Conservation (phyloP, 2,888 invertebrate genomes). For the Mayetiola destructor region DNA sequence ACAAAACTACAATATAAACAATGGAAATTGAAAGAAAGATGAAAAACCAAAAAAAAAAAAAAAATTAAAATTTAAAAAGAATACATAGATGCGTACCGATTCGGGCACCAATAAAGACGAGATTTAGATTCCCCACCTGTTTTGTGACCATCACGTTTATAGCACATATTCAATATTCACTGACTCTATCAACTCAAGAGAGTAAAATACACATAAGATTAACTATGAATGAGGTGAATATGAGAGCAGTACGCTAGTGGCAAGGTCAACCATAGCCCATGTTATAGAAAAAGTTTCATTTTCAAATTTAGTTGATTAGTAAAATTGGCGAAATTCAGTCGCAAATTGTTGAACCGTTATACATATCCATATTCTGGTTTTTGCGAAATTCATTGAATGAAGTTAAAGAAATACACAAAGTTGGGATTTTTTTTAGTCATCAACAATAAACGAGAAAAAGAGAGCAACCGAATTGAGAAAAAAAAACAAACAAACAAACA, state of each 20-base stretch:
- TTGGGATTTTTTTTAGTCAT: neutral
- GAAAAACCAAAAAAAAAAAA: neutral
- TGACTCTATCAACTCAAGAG: too few relatives aligned
- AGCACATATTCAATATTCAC: neutral
- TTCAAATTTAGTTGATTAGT: conserved; percentile 12
- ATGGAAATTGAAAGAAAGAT: neutral
- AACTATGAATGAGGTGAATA: conserved; percentile 3
- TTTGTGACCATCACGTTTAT: neutral
- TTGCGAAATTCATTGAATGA: neutral
- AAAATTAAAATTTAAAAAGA: too few relatives aligned
- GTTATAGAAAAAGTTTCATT: conserved; percentile 8
- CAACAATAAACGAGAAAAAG: neutral
- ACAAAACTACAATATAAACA: neutral
- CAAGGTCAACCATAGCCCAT: conserved; percentile 8
- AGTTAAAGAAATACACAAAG: neutral
- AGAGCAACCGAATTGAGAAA: neutral
- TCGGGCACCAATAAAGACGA: neutral
- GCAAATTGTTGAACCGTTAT: conserved; percentile 1
- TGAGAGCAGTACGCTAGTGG: conserved; percentile 8
- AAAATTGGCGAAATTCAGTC: conserved; percentile 12
- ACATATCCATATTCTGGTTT: too few relatives aligned
- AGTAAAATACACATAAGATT: neutral
- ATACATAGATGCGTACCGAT: neutral
- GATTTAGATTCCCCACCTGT: neutral
- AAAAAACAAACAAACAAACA: neutral